phyloP scores from a whole-genome alignment of 1,140 invertebrate species.

The Microplitis demolitor region DNA sequence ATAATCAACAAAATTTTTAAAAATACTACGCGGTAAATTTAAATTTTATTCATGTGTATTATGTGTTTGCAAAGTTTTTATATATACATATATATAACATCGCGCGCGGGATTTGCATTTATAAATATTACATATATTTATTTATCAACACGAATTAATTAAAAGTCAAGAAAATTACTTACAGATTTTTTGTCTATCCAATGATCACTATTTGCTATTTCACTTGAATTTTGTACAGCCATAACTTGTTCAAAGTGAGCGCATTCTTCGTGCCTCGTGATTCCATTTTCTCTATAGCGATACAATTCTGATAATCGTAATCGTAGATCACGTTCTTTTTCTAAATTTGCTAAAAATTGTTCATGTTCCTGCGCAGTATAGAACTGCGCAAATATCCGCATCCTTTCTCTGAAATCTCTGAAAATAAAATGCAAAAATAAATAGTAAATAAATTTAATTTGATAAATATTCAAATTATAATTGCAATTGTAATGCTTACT shows the following conservation, averaged over 20 bases:
- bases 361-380: slow-evolving; percentile 83
- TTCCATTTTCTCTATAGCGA: slow-evolving; percentile 80
- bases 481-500: slow-evolving; percentile 57
- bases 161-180: slow-evolving; percentile 53
- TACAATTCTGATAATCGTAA: slow-evolving; percentile 81
- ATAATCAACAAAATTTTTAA: neutral
- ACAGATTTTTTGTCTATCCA: slow-evolving; percentile 66
- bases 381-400: slow-evolving; percentile 86
- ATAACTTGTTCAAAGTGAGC: slow-evolving; percentile 78
- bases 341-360: slow-evolving; percentile 75
- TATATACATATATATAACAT: neutral
- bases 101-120: no score
- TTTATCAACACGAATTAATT: neutral
- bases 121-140: neutral
- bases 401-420: slow-evolving; percentile 79
- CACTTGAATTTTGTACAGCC: slow-evolving; percentile 48
- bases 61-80: neutral
- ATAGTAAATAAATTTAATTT: neutral
- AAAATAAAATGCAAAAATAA: neutral
- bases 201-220: slow-evolving; percentile 55
- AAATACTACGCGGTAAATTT: no score
- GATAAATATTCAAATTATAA: no score
- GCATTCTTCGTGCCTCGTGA: slow-evolving; percentile 80
- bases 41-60: no score
- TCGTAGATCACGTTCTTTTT: slow-evolving; percentile 82